Conservation (phyloP, 2,113 vertebrate genomes). For the Ceyx melanurus region DNA sequence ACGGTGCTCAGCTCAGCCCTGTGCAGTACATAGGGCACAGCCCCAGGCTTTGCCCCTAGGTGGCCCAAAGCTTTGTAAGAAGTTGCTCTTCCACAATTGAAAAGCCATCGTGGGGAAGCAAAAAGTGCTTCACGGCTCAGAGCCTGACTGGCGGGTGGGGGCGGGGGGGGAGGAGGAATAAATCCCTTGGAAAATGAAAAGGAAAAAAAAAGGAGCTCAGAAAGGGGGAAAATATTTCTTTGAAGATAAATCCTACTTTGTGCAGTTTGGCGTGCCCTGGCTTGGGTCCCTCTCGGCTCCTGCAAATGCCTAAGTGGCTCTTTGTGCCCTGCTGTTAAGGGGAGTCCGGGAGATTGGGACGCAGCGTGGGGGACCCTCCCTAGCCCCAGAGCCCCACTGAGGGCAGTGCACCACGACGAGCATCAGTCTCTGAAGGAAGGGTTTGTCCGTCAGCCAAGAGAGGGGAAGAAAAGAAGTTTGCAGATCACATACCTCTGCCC, state of each 20-base stretch:
- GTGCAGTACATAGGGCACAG: background rate
- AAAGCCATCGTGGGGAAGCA: background rate
- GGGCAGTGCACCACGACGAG: rapidly evolving
- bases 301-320: background rate
- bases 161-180: background rate
- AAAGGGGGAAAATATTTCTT: constrained; percentile 26
- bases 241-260: constrained; percentile 61
- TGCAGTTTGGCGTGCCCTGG: constrained; percentile 33
- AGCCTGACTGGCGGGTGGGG: background rate
- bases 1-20: rapidly evolving
- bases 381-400: background rate
- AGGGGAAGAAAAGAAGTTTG: background rate
- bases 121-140: background rate
- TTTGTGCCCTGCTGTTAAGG: constrained; percentile 3
- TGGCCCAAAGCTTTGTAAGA: background rate
- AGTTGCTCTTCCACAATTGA: background rate
- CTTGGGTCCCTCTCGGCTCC: background rate
- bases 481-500: background rate
- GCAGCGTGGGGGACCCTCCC: background rate
- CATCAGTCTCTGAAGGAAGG: background rate
- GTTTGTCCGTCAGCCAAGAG: background rate
- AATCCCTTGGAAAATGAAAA: background rate
- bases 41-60: background rate
- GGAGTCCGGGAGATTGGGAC: rapidly evolving
- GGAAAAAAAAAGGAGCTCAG: background rate